A percentile compares a stretch with the other conserved stretches of the same genome.
Evolutionary conservation across 2,113 vertebrate genomes (phyloP).

Genomic region (Gallinago media): DNA sequence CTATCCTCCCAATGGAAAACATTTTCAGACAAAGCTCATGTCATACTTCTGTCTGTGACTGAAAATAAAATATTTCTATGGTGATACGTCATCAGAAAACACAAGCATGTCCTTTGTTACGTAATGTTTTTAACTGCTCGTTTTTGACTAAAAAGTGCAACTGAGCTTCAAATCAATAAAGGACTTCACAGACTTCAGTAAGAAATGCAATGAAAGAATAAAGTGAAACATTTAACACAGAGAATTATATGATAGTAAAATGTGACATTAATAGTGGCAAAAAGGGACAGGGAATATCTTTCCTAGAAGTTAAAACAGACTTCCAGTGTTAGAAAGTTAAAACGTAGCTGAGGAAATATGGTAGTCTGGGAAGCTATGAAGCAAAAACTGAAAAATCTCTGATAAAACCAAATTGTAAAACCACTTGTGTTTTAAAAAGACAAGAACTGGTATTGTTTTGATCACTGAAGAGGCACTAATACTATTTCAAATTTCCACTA

Average conservation of each 20-base stretch:
- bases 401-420: neutral
- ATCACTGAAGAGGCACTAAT: neutral
- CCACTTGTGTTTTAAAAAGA: neutral
- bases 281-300: neutral
- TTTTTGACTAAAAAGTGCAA: neutral
- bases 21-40: neutral
- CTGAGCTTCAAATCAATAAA: neutral
- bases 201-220: neutral
- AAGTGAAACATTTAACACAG: neutral
- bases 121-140: neutral
- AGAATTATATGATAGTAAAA: neutral
- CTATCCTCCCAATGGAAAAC: neutral
- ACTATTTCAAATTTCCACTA: neutral
- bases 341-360: neutral
- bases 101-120: neutral
- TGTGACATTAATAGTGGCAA: neutral
- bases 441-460: neutral
- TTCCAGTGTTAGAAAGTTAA: neutral
- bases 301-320: neutral
- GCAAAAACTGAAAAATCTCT: neutral
- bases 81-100: neutral
- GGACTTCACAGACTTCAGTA: neutral
- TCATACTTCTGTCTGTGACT: neutral
- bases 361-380: neutral
- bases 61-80: neutral